Evolutionary conservation across 2,888 invertebrate species (phyloP).

Genomic region (Orthosia gracilis): DNA sequence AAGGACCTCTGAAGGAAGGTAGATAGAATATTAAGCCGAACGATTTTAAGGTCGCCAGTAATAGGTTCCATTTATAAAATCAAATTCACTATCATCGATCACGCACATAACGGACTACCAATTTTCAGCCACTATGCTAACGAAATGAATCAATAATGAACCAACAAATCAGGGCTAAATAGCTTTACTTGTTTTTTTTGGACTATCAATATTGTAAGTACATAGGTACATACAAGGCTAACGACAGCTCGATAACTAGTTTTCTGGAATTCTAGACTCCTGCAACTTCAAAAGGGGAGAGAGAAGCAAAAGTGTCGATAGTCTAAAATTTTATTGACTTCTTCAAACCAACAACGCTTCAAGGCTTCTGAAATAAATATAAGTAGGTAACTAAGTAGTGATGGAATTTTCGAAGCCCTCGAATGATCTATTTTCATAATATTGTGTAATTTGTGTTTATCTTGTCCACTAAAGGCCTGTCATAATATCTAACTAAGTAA

Average conservation of each 20-base stretch:
- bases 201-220: too few relatives aligned
- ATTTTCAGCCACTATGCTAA: conserved; percentile 1
- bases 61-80: conserved; percentile 36
- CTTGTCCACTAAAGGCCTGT: not conserved
- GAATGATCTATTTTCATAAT: not conserved
- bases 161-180: not conserved
- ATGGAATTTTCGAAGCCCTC: not conserved
- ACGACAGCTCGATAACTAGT: not conserved
- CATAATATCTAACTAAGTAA: conserved; percentile 17
- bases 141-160: conserved; percentile 10
- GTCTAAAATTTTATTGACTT: too few relatives aligned
- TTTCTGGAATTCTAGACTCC: not conserved
- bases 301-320: not conserved
- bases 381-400: not conserved
- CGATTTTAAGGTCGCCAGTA: conserved; percentile 32
- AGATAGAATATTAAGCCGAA: conserved; percentile 38
- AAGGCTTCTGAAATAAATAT: not conserved
- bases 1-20: conserved; percentile 2
- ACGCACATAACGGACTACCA: conserved; percentile 14
- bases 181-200: not conserved
- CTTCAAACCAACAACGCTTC: not conserved
- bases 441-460: not conserved
- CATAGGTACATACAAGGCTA: not conserved
- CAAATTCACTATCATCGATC: conserved; percentile 38
- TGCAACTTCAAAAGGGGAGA: not conserved